These are phyloP conservation scores for Drosophila kurseongensis DNA, from an alignment of 1,140 invertebrate species.

Conservation along the genomic window DNA sequence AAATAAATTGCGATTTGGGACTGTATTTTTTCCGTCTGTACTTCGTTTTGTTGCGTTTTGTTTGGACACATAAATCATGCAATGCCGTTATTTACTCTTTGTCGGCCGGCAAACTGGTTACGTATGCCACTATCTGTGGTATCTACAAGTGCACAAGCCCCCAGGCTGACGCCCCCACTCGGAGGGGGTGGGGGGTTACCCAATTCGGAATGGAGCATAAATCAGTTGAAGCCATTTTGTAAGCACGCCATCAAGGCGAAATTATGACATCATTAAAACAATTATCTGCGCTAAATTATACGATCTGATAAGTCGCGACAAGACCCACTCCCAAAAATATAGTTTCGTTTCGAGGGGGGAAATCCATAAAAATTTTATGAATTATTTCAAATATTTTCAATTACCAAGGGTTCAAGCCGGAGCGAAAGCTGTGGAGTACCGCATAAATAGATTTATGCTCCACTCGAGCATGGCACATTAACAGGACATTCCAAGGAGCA, in stretches of 20 bases:
- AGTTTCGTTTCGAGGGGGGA: conserved; percentile 53
- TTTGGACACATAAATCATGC: conserved; percentile 74
- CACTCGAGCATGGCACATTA: conserved; percentile 77
- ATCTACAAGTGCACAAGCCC: conserved; percentile 48
- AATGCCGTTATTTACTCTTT: conserved; percentile 63
- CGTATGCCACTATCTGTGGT: conserved; percentile 48
- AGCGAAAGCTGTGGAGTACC: conserved; percentile 26
- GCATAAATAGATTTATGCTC: conserved; percentile 79
- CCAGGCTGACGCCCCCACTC: conserved; percentile 30
- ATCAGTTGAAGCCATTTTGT: conserved; percentile 60
- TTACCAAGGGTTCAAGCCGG: conserved; percentile 49
- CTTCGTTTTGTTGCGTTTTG: conserved; percentile 39
- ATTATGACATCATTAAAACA: conserved; percentile 81
- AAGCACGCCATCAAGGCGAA: conserved; percentile 59
- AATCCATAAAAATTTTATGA: conserved; percentile 82
- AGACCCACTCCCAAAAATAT: conserved; percentile 29
- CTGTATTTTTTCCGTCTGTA: neutral
- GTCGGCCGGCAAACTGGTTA: conserved; percentile 66
- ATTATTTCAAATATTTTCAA: conserved; percentile 83
- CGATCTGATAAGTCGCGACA: conserved; percentile 48
- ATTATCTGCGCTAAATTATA: conserved; percentile 73
- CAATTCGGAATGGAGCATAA: conserved; percentile 51
- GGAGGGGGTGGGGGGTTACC: conserved; percentile 2
- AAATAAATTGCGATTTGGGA: no score
- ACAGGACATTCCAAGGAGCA: conserved; percentile 68